phyloP scores from a whole-genome alignment of 2,888 invertebrate genomes.

The Aspidiotus destructor region DNA sequence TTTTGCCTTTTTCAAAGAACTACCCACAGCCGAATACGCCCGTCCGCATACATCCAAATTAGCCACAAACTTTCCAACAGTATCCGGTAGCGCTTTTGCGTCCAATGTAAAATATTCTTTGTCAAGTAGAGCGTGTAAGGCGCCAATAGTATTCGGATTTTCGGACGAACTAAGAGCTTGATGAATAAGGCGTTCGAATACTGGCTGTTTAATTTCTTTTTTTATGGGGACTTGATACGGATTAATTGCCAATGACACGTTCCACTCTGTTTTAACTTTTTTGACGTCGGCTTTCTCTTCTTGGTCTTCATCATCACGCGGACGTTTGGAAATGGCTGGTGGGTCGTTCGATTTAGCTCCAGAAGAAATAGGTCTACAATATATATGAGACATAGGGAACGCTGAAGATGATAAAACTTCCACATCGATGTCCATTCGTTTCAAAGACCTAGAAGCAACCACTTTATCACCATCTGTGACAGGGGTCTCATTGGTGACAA shows the following conservation, averaged over 20 bases:
- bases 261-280: conserved; percentile 6
- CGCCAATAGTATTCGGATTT: conserved; percentile 22
- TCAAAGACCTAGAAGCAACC: background rate
- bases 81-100: background rate
- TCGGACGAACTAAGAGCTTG: conserved; percentile 16
- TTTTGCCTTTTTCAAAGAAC: conserved; percentile 20
- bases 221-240: conserved; percentile 5
- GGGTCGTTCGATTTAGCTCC: too few species aligned
- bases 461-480: background rate
- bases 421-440: too few species aligned
- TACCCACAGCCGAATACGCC: conserved; percentile 2
- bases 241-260: background rate
- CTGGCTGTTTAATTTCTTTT: conserved; percentile 12
- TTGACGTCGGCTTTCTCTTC: background rate
- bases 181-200: conserved; percentile 18
- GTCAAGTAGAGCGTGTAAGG: conserved; percentile 17
- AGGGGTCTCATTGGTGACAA: background rate
- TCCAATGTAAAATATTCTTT: conserved; percentile 17
- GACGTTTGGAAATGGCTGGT: background rate
- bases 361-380: too few species aligned
- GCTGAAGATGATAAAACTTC: background rate
- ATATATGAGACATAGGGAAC: too few species aligned
- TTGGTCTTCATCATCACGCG: background rate
- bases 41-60: background rate
- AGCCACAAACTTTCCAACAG: conserved; percentile 10